A percentile compares a stretch with the other conserved stretches of the same genome.
Evolutionary conservation across 2,113 vertebrate species (phyloP).

Genomic region (Etheostoma spectabile): DNA sequence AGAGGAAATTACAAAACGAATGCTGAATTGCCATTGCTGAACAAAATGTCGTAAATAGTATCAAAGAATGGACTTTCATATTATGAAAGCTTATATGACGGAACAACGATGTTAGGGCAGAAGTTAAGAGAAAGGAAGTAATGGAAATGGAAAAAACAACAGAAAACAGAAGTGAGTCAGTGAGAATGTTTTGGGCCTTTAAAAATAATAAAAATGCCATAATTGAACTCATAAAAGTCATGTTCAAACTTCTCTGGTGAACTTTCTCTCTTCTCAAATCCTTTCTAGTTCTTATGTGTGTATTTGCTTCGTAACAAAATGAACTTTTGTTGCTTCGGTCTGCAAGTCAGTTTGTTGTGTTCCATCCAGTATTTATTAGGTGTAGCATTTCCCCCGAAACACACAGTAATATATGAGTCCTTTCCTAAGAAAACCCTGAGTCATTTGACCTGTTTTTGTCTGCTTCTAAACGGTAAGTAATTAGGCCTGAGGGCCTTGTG

Average conservation of each 20-base stretch:
- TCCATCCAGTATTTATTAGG: constrained; percentile 58
- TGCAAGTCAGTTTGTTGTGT: constrained; percentile 56
- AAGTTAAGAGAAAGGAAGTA: neutral
- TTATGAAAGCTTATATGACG: no score
- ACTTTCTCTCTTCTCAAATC: neutral
- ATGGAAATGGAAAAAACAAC: neutral
- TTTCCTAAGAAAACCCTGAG: constrained; percentile 59
- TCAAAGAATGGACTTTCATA: neutral
- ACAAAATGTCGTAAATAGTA: neutral
- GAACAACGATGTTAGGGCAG: neutral
- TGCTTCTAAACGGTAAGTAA: constrained; percentile 39
- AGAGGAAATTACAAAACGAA: neutral
- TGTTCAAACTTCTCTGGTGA: constrained; percentile 2
- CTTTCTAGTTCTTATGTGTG: constrained; percentile 1
- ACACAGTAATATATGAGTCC: constrained; percentile 58
- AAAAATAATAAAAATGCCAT: neutral
- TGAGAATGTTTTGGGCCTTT: neutral
- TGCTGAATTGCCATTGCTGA: neutral
- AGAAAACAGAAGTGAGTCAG: neutral
- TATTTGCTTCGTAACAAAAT: neutral
- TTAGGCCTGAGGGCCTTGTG: constrained; percentile 31
- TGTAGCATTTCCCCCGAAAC: constrained; percentile 44
- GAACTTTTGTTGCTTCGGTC: neutral
- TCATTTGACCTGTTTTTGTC: constrained; percentile 58
- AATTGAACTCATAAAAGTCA: constrained; percentile 18